Base-by-base conservation (phyloP, 2,113 vertebrate species). In the Saccopteryx leptura region DNA sequence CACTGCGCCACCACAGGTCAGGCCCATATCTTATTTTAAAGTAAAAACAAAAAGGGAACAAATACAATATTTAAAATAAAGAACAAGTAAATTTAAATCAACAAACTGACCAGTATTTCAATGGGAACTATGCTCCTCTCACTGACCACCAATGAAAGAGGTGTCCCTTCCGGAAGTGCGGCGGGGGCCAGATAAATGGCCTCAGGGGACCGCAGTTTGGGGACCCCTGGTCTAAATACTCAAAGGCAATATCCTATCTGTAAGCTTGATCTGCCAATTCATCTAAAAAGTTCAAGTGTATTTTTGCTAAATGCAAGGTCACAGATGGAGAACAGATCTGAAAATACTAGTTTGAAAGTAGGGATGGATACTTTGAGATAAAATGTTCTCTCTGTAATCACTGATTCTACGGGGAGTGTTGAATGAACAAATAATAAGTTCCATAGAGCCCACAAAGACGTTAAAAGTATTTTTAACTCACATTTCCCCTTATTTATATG, bases 381-480 rank as follows among this genome's bases (percentile, higher is more conserved):
- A 82, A 93, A 50, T 92, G 84, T 95, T 90, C 83, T 95, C 96
- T 96, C 92, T 93, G 94, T 95, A 92, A 96, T 95, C 97, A 97
- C 88, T 76, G 86, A 83, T 94, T 91, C 91, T 94, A 68, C 0
- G n/a, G 72, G 96, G 94, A 92, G 71, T 88, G 91, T 10, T 81
- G 9, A 97, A 96, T 78, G 75, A 79, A 96, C 61, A 56, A 94
- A 95, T 0, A 97, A 79, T 93, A 97, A 96, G 94, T 94, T 94
- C 92, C 82, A 74, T 0, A 72, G 93, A 94, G 79, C 81, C 97
- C 95, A n/a, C 7, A 69, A 60, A 83, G 92, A 39, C 23, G 66
- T 52, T 76, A 61, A 95, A 96, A 90, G 74, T 83, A 71, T 96
- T 94, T 0, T 4, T 79, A 81, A 86, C 31, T 24, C 66, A 95